phyloP scores from a whole-genome alignment of 1,140 invertebrate genomes.

The Eupeodes corollae region DNA sequence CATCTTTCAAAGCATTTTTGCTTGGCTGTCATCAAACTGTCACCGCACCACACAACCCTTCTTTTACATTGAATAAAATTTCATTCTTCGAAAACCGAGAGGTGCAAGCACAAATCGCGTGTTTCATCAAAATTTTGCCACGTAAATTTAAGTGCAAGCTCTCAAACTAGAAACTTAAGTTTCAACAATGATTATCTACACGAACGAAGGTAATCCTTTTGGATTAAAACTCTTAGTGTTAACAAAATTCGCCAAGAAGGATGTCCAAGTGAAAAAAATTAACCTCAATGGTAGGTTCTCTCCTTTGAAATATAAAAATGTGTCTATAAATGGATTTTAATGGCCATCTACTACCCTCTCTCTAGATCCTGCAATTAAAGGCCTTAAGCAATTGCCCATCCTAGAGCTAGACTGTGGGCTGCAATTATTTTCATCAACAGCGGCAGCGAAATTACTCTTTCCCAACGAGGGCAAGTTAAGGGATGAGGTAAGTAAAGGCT shows the following conservation, averaged over 20 bases:
- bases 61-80: too few relatives aligned
- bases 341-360: too few relatives aligned
- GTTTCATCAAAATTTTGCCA: conserved; percentile 15
- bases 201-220: conserved; percentile 60
- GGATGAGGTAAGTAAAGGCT: conserved; percentile 25
- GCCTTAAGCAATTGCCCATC: conserved; percentile 39
- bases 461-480: conserved; percentile 26
- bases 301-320: conserved; percentile 6
- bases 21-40: too few relatives aligned
- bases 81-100: too few relatives aligned
- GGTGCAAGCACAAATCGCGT: too few relatives aligned
- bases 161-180: conserved; percentile 5
- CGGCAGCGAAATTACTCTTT: conserved; percentile 44
- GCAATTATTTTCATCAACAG: conserved; percentile 44
- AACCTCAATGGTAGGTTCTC: conserved; percentile 43
- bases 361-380: conserved; percentile 23
- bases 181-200: conserved; percentile 48
- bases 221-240: conserved; percentile 56
- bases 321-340: background rate
- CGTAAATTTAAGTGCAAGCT: conserved; percentile 21
- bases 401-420: conserved; percentile 39
- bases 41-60: too few relatives aligned
- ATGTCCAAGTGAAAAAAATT: conserved; percentile 42
- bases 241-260: conserved; percentile 47
- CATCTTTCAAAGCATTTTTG: too few relatives aligned